A percentile compares a stretch with the other conserved stretches of the same genome.
phyloP scores from a whole-genome alignment of 2,113 vertebrate species.

The Istiophorus platypterus region DNA sequence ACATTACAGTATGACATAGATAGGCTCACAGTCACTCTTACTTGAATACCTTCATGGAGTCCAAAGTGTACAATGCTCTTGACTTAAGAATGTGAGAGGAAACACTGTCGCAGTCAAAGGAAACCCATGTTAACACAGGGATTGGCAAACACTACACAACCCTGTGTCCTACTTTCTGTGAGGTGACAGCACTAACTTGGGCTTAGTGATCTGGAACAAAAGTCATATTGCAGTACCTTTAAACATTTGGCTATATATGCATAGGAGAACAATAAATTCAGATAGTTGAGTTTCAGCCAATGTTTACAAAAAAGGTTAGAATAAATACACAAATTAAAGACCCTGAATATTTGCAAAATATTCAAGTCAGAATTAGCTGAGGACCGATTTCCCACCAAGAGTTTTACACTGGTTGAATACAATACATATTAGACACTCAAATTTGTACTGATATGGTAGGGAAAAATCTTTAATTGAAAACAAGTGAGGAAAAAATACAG shows the following conservation, averaged over 20 bases:
- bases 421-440: background rate
- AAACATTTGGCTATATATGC: background rate
- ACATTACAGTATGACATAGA: background rate
- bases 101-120: conserved; percentile 39
- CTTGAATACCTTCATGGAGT: conserved; percentile 10
- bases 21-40: background rate
- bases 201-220: background rate
- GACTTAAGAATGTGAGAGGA: conserved; percentile 50
- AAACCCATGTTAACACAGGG: conserved; percentile 39
- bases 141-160: conserved; percentile 48
- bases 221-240: background rate
- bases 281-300: no score
- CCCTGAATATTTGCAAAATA: no score
- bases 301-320: no score
- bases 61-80: conserved; percentile 34
- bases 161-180: conserved; percentile 28
- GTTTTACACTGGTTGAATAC: background rate
- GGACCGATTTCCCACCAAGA: background rate
- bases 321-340: no score
- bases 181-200: background rate
- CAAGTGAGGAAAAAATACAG: no score
- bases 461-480: no score
- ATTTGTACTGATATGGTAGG: no score
- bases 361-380: background rate
- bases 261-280: background rate